phyloP scores from a whole-genome alignment of 2,113 vertebrate species.

The Halichoerus grypus region DNA sequence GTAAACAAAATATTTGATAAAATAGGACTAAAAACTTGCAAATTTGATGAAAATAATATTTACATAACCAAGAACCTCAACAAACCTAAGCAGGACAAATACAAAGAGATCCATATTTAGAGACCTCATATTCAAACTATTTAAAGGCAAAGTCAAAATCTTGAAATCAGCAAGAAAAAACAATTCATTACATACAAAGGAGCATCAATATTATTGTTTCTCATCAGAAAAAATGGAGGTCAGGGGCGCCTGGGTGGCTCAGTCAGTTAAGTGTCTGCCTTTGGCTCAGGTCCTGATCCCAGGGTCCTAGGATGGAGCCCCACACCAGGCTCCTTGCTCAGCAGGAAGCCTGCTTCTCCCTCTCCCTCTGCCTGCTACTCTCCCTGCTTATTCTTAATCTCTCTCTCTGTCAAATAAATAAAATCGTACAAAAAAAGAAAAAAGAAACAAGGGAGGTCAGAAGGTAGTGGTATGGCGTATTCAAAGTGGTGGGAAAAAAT shows the following conservation, averaged over 20 bases:
- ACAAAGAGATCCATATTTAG: background rate
- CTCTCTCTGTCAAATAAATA: too few species aligned
- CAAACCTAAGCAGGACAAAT: background rate
- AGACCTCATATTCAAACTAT: background rate
- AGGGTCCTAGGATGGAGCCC: too few species aligned
- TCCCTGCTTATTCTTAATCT: too few species aligned
- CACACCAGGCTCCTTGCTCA: too few species aligned
- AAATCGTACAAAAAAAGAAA: background rate
- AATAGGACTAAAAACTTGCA: background rate
- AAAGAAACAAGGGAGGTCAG: background rate
- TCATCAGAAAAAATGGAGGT: background rate
- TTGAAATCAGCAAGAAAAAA: background rate
- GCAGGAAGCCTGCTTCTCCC: too few species aligned
- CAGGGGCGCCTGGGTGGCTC: too few species aligned
- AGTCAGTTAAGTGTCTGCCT: too few species aligned
- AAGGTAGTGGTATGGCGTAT: background rate
- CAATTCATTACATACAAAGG: background rate
- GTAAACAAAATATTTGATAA: background rate
- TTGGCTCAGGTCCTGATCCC: too few species aligned
- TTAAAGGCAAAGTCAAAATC: background rate
- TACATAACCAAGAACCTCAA: background rate
- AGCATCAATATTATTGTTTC: background rate
- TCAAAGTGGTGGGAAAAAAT: background rate
- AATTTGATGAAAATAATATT: background rate
- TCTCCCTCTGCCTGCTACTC: too few species aligned